Conservation (phyloP, 2,888 invertebrate species). For the Acronicta aceris region DNA sequence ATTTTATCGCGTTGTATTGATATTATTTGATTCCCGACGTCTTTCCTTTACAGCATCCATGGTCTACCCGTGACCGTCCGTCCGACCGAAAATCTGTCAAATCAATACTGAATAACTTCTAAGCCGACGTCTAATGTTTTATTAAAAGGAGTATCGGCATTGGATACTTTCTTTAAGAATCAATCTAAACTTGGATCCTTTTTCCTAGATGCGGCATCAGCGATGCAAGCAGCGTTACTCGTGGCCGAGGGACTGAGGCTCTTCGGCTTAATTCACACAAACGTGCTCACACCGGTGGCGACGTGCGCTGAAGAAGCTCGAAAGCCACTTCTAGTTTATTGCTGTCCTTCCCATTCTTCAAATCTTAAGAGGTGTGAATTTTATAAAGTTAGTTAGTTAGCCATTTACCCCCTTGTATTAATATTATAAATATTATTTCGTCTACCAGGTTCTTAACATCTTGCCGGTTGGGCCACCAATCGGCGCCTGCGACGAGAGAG, state of each 20-base stretch:
- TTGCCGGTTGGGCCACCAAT: slow-evolving; percentile 86
- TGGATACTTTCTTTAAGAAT: too few species aligned
- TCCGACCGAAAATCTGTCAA: too few species aligned
- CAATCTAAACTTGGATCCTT: neutral
- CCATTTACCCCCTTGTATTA: too few species aligned
- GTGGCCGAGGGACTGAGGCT: slow-evolving; percentile 93
- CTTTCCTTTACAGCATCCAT: too few species aligned
- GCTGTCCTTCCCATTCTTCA: slow-evolving; percentile 91
- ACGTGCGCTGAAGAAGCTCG: slow-evolving; percentile 89
- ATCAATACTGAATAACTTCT: too few species aligned
- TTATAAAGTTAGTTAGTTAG: neutral
- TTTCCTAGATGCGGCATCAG: slow-evolving; percentile 91
- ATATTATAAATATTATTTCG: neutral
- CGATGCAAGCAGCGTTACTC: slow-evolving; percentile 92
- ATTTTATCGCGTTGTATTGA: too few species aligned
- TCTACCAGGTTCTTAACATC: slow-evolving; percentile 80
- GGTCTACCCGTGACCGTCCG: too few species aligned
- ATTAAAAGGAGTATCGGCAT: too few species aligned
- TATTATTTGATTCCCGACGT: too few species aligned
- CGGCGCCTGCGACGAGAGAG: slow-evolving; percentile 91
- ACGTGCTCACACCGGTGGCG: slow-evolving; percentile 92
- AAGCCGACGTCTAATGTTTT: too few species aligned
- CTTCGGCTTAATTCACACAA: slow-evolving; percentile 92
- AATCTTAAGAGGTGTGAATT: slow-evolving; percentile 91
- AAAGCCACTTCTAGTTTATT: slow-evolving; percentile 92